These are phyloP conservation scores for Drosophila ustulata DNA, from an alignment of 2,888 invertebrate species.

Conservation along the genomic window DNA sequence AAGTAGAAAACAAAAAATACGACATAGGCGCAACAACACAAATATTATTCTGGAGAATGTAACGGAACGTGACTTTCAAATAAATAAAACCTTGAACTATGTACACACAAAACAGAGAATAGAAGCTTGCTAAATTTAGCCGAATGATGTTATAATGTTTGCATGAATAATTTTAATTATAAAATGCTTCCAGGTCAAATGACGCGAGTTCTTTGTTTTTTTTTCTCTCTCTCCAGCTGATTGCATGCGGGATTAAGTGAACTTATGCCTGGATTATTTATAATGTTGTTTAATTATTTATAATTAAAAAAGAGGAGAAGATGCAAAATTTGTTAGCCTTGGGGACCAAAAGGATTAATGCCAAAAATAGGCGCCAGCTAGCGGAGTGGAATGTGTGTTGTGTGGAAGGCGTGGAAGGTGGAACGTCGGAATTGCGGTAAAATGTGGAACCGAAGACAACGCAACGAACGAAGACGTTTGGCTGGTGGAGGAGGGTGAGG, in stretches of 20 bases:
- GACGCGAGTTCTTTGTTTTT: background rate
- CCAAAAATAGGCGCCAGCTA: constrained; percentile 32
- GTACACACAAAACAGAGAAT: background rate
- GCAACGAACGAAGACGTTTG: background rate
- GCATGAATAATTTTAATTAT: background rate
- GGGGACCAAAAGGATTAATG: constrained; percentile 29
- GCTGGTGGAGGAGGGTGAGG: background rate
- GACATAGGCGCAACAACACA: constrained; percentile 5
- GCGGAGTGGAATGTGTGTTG: constrained; percentile 1
- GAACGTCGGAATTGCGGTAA: constrained; percentile 2
- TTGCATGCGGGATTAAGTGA: constrained; percentile 3
- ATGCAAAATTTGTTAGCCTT: constrained; percentile 5
- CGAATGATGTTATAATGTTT: constrained; percentile 11
- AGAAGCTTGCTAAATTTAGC: constrained; percentile 18
- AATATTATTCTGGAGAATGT: constrained; percentile 21
- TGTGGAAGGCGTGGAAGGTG: background rate
- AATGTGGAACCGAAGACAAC: background rate
- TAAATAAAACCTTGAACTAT: constrained; percentile 18
- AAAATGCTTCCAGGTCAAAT: constrained; percentile 1
- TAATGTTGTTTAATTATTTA: constrained; percentile 4
- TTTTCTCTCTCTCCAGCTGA: background rate
- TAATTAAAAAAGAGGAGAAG: background rate
- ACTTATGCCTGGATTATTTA: constrained; percentile 3
- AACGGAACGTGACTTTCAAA: constrained; percentile 20
- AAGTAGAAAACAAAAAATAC: background rate